These are phyloP conservation scores for Stenodema calcarata DNA, from an alignment of 2,888 invertebrate species.

Conservation along the genomic window DNA sequence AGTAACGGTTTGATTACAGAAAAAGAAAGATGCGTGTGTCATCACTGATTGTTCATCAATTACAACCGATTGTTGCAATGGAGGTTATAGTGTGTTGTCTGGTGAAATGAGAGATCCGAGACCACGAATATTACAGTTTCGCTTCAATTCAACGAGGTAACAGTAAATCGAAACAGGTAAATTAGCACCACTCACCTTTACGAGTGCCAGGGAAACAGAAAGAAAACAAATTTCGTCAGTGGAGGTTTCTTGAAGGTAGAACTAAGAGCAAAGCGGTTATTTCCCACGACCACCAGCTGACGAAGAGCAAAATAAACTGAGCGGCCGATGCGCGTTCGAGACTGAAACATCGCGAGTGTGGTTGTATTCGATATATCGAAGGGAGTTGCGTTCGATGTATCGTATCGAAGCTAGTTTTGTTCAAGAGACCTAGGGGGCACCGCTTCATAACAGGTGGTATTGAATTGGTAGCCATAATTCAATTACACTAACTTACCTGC, in stretches of 20 bases:
- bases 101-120: not conserved
- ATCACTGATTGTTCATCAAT: not conserved
- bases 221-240: not conserved
- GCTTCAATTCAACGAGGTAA: not conserved
- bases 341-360: not conserved
- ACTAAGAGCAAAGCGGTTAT: not conserved
- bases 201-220: too few species aligned
- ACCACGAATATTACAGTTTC: too few species aligned
- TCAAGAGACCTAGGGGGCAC: too few species aligned
- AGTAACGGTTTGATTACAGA: too few species aligned
- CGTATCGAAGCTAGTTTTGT: too few species aligned
- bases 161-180: not conserved
- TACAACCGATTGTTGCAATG: not conserved
- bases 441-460: too few species aligned
- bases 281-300: not conserved
- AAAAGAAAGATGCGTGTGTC: not conserved
- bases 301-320: conserved; percentile 5
- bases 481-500: too few species aligned
- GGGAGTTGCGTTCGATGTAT: too few species aligned
- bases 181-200: not conserved
- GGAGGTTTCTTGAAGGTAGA: not conserved
- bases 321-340: not conserved
- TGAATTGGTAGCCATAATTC: too few species aligned
- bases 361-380: not conserved
- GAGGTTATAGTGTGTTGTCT: not conserved